Percentiles rank a stretch among this genome's conserved stretches.
Evolutionary conservation across 2,113 vertebrate genomes (phyloP).

Genomic region (Arizona elegans): DNA sequence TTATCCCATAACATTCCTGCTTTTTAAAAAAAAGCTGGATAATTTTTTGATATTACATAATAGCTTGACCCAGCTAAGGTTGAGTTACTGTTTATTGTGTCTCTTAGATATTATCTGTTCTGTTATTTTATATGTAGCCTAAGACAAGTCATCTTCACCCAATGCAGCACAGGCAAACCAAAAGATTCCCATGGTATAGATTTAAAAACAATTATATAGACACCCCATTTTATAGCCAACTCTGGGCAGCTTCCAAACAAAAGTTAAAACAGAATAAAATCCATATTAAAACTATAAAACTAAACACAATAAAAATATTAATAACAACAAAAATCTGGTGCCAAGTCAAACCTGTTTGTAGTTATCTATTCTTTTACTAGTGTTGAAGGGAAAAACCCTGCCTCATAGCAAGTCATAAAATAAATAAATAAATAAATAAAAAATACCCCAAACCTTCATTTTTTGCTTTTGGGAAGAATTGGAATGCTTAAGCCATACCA

Average conservation of each 20-base stretch:
- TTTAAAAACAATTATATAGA: no score
- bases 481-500: neutral
- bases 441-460: neutral
- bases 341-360: no score
- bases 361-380: no score
- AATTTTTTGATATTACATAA: slow-evolving; percentile 43
- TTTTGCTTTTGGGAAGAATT: neutral
- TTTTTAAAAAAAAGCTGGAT: slow-evolving; percentile 10
- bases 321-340: no score
- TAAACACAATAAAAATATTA: no score
- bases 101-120: slow-evolving; percentile 21
- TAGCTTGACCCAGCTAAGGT: slow-evolving; percentile 6
- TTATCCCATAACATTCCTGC: slow-evolving; percentile 27
- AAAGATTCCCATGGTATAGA: no score
- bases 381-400: neutral
- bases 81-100: neutral
- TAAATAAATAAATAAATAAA: neutral
- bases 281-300: no score
- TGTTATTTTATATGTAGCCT: no score
- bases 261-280: no score
- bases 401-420: neutral
- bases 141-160: no score
- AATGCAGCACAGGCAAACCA: no score
- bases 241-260: neutral
- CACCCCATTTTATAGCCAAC: neutral